Base-by-base conservation (phyloP, 2,113 vertebrate genomes). In the Cryptotis parvus region DNA sequence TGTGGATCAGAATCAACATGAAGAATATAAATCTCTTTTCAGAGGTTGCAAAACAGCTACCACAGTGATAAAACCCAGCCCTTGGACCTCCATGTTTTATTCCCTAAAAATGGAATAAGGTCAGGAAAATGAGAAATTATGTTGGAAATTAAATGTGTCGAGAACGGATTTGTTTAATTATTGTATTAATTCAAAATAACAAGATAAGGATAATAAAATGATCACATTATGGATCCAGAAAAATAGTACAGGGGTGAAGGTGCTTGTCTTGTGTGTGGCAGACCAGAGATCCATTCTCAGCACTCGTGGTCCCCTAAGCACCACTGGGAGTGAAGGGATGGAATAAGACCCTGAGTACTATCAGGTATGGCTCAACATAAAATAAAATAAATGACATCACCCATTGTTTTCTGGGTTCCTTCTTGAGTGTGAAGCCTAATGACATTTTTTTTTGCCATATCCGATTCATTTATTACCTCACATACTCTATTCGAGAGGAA, bases 11-110 rank as follows among this genome's bases (percentile, higher is more conserved):
- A 4, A 69, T 61, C 33, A 75, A 78, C 15, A 88, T 84, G 45
- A 76, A 80, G 45, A 73, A 35, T 86, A 73, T 49, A 33, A 86
- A 85, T 69, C 77, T 73, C 66, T 81, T 41, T 83, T 87, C 39
- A 39, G 35, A 89, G 24, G 4, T 20, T 84, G 24, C n/a, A 84
- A 89, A 84, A 84, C 55, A 89, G 65, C 14, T 52, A 52, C 8
- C 4, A 69, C 35, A 35, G 87, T 49, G 39, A 63, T 45, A 75
- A 85, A 90, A 63, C 12, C 3, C 31, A 77, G 37, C 15, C 35
- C 29, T 52, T 15, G 45, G 49, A 26, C 27, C 9, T 37, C 61
- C 26, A 76, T 2, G 16, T 26, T 92, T 14, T 70, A 68, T 29
- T 93, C 4, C 27, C 9, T 15, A 31, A 37, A 2, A 80, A 24